Evolutionary conservation across 2,797 vertebrate genomes (phyloP).

Genomic region (Avahi laniger): DNA sequence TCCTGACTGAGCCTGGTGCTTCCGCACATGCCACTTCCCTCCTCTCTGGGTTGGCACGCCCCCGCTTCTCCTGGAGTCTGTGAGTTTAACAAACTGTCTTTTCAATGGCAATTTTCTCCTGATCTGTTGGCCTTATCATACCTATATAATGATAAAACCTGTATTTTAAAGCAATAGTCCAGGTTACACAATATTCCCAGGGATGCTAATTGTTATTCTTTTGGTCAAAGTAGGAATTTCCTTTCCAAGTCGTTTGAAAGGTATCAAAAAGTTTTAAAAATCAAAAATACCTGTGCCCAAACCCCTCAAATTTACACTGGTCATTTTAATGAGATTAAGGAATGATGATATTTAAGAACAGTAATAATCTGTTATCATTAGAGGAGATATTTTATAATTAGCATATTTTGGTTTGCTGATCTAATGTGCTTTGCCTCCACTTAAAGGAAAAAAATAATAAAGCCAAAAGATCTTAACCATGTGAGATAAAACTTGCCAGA

Average conservation of each 20-base stretch:
- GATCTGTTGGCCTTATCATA: neutral
- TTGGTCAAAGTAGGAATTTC: neutral
- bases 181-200: neutral
- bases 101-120: neutral
- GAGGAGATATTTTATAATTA: neutral
- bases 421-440: neutral
- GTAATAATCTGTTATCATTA: neutral
- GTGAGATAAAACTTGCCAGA: neutral
- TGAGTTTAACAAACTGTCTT: neutral
- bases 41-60: too few relatives aligned
- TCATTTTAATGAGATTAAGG: neutral
- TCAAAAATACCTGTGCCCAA: neutral
- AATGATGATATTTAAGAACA: neutral
- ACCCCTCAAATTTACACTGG: neutral
- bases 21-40: neutral
- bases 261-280: neutral
- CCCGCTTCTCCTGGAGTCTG: neutral
- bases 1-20: neutral
- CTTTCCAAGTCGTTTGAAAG: neutral
- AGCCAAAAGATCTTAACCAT: neutral
- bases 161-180: neutral
- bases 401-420: neutral
- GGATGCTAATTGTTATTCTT: neutral
- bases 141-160: neutral
- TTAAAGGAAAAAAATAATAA: neutral